Conservation (phyloP, 2,888 invertebrate genomes). For the Lottia scabra region DNA sequence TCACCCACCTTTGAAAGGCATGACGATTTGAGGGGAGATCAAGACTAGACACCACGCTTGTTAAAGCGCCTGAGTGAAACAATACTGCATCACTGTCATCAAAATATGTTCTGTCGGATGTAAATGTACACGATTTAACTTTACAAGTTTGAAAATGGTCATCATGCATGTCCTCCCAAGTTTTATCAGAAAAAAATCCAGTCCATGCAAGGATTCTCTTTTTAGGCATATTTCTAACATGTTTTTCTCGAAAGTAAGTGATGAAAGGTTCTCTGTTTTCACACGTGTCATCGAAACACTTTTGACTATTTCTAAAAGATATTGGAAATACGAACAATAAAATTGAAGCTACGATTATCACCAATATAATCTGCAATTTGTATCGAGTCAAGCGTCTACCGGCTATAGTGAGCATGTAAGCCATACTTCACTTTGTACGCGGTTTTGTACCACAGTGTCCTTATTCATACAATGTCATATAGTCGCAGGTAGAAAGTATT, state of each 20-base stretch:
- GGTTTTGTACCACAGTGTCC: too few species aligned
- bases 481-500: too few species aligned
- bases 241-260: background rate
- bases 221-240: slow-evolving; percentile 1
- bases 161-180: slow-evolving; percentile 37
- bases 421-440: too few species aligned
- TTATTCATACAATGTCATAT: too few species aligned
- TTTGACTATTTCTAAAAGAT: too few species aligned
- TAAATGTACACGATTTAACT: slow-evolving; percentile 31
- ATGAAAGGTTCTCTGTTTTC: background rate
- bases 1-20: slow-evolving; percentile 49
- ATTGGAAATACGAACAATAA: too few species aligned
- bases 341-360: too few species aligned
- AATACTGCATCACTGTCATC: slow-evolving; percentile 44
- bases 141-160: slow-evolving; percentile 28
- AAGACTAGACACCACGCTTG: slow-evolving; percentile 36
- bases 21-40: slow-evolving; percentile 19
- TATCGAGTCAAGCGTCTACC: too few species aligned
- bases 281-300: background rate
- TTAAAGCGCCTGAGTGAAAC: slow-evolving; percentile 40
- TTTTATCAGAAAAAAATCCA: slow-evolving; percentile 29
- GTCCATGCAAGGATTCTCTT: slow-evolving; percentile 37
- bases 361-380: too few species aligned
- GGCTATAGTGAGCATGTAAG: too few species aligned
- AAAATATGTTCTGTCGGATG: slow-evolving; percentile 37